phyloP scores from a whole-genome alignment of 2,113 vertebrate genomes.

The Thamnaconus septentrionalis region DNA sequence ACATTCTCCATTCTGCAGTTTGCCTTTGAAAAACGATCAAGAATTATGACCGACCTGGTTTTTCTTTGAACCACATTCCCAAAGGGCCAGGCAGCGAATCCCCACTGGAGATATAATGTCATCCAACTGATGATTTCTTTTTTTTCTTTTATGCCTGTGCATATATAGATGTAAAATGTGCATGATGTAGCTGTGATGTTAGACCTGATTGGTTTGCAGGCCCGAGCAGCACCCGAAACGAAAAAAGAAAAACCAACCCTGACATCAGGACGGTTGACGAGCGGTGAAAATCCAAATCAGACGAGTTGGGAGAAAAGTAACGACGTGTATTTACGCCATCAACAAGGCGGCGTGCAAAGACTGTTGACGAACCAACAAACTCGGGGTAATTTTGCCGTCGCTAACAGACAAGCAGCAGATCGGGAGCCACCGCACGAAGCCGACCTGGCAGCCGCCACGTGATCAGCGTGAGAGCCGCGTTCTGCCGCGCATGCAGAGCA shows the following conservation, averaged over 20 bases:
- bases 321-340: too few species aligned
- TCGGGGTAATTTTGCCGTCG: too few species aligned
- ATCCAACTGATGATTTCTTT: not conserved
- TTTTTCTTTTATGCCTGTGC: not conserved
- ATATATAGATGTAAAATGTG: not conserved
- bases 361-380: too few species aligned
- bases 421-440: too few species aligned
- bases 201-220: not conserved
- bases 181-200: not conserved
- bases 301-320: too few species aligned
- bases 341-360: too few species aligned
- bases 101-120: not conserved
- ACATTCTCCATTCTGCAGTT: not conserved
- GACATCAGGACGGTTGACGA: not conserved
- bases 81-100: not conserved
- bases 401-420: too few species aligned
- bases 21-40: not conserved
- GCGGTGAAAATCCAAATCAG: too few species aligned
- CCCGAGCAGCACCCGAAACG: not conserved
- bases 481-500: conserved; percentile 35
- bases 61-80: not conserved
- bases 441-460: not conserved
- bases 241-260: not conserved
- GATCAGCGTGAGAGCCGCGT: conserved; percentile 6
- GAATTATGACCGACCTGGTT: conserved; percentile 4